Conservation (phyloP, 2,113 vertebrate species). For the Danionella cerebrum region DNA sequence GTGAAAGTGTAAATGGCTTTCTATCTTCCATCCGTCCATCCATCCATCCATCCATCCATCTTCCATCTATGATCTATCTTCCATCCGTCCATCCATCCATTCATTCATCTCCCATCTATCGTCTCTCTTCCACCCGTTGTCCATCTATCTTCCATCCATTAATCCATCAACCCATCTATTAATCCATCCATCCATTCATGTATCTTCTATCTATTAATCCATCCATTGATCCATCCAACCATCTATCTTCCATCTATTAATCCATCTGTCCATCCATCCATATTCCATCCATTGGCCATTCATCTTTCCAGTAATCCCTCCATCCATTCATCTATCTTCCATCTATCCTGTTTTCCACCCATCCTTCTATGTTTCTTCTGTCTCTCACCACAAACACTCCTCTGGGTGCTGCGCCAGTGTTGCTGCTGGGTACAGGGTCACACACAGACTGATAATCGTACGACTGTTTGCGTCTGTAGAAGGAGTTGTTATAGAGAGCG, state of each 20-base stretch:
- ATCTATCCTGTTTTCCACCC: no score
- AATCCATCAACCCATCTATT: not conserved
- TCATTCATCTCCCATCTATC: no score
- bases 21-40: no score
- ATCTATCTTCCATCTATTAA: not conserved
- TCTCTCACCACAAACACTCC: conserved; percentile 88
- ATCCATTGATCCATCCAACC: not conserved
- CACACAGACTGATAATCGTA: conserved; percentile 93
- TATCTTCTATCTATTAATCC: no score
- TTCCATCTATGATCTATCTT: no score
- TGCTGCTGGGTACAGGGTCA: conserved; percentile 75
- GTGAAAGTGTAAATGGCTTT: no score
- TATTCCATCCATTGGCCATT: not conserved
- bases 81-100: no score
- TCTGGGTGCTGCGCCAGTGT: conserved; percentile 79
- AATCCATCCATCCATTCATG: not conserved
- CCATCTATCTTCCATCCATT: no score
- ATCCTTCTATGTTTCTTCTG: not conserved
- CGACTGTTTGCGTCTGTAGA: conserved; percentile 86
- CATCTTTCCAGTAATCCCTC: not conserved
- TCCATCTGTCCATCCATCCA: not conserved
- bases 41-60: not conserved
- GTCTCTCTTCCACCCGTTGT: no score
- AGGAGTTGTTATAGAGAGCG: conserved; percentile 91
- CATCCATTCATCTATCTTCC: not conserved